Evolutionary conservation across 2,797 vertebrate species (phyloP).

Genomic region (Muraenolepis orangiensis): DNA sequence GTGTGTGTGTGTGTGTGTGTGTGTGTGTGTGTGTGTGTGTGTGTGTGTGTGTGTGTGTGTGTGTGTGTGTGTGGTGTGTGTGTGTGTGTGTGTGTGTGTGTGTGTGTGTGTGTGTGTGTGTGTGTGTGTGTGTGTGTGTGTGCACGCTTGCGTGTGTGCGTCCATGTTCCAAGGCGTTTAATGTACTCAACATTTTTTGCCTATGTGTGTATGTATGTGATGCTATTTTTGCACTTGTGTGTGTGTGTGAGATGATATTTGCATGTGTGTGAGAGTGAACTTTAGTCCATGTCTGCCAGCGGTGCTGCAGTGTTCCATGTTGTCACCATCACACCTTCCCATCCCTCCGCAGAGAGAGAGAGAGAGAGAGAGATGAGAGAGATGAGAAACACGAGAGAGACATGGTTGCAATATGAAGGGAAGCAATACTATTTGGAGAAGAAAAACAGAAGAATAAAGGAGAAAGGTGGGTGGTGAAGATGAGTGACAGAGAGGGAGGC

Average conservation of each 20-base stretch:
- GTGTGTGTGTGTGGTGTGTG: conserved; percentile 4
- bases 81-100: conserved; percentile 7
- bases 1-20: conserved; percentile 1
- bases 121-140: conserved; percentile 4
- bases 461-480: not conserved
- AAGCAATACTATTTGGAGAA: not conserved
- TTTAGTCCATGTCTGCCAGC: conserved; percentile 40
- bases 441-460: not conserved
- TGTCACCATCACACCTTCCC: conserved; percentile 54
- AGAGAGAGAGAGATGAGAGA: conserved; percentile 5
- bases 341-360: conserved; percentile 6
- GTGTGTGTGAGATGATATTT: too few relatives aligned
- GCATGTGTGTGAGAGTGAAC: not conserved
- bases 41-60: not conserved
- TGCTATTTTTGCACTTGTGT: too few relatives aligned
- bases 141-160: not conserved
- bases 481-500: not conserved
- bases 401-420: not conserved
- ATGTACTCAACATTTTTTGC: too few relatives aligned
- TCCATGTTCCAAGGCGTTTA: too few relatives aligned
- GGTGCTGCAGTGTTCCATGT: conserved; percentile 59
- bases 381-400: conserved; percentile 1
- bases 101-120: not conserved
- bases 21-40: not conserved
- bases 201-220: conserved; percentile 9